phyloP scores from a whole-genome alignment of 2,888 invertebrate species.

The Bembecia ichneumoniformis region DNA sequence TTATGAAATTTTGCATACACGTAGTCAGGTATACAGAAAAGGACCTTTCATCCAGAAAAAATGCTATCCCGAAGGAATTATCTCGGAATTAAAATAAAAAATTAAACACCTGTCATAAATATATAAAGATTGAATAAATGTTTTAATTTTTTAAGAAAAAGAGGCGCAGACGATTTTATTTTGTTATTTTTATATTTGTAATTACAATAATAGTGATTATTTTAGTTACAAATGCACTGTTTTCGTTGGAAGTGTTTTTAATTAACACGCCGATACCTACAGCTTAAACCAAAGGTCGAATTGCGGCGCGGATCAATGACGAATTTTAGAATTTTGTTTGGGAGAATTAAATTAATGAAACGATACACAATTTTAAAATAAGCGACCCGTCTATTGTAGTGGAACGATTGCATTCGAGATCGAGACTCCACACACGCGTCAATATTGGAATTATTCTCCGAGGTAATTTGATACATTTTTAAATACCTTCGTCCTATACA shows the following conservation, averaged over 20 bases:
- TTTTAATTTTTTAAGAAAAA: too few relatives aligned
- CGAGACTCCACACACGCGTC: constrained; percentile 33
- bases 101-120: too few relatives aligned
- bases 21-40: too few relatives aligned
- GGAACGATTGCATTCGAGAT: constrained; percentile 29
- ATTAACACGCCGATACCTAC: constrained; percentile 14
- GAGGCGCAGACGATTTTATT: too few relatives aligned
- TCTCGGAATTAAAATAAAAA: too few relatives aligned
- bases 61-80: too few relatives aligned
- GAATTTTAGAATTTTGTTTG: constrained; percentile 29
- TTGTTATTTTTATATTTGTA: too few relatives aligned
- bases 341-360: constrained; percentile 24
- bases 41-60: too few relatives aligned
- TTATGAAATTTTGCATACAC: too few relatives aligned
- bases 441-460: constrained; percentile 41
- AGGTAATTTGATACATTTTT: constrained; percentile 54
- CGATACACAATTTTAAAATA: constrained; percentile 21
- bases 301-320: constrained; percentile 31
- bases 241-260: constrained; percentile 61
- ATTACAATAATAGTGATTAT: too few relatives aligned
- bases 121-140: too few relatives aligned
- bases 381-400: constrained; percentile 33
- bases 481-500: constrained; percentile 11
- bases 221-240: constrained; percentile 20
- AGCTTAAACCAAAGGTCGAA: constrained; percentile 32